Evolutionary conservation across 2,888 invertebrate genomes (phyloP), one percentile per base, ranked within the genome.

Genomic region (Acleris sparsana): DNA sequence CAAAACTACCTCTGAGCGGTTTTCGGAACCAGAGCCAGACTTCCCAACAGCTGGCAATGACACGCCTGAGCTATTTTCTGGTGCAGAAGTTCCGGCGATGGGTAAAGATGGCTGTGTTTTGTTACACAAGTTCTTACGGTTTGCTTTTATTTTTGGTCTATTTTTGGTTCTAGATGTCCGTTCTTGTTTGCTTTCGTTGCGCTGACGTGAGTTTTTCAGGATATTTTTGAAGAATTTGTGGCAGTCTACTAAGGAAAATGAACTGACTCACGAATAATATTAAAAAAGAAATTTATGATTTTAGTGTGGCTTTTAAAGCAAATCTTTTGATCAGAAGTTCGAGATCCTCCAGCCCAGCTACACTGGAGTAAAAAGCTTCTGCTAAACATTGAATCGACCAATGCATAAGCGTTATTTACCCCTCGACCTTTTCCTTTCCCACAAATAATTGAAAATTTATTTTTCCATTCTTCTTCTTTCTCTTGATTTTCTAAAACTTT

Each of bases 221-320:
- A 67, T 58, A 17, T 55, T 62, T 62, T 62, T 59, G 52, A 62
- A 67, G 17, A 62, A 67, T 43, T 55, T 53, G 43, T 67, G 58
- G 49, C 67, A 67, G 13, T 67, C 67, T 59, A 63, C 55, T 59
- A 67, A 58, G 33, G 62, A 16, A 16, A 48, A 48, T 25, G 25
- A 51, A 51, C 44, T 53, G 68, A 65, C 29, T 62, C 49, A 57
- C 53, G 59, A 60, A 66, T 62, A 59, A 69, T 59, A 56, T 56
- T 52, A 63, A 65, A 69, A 56, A 69, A 69, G 51, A 65, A 66
- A 60, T 65, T 52, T 48, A 63, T 69, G 48, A 66, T 62, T 66
- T 59, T 58, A 48, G 60, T 25, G 66, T 63, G 55, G 33, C 56
- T 60, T 63, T 69, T 69, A 58, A 69, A 69, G 49, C 63, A 63